These are phyloP conservation scores for Hirtodrosophila alboralis DNA, from an alignment of 2,888 invertebrate genomes.

Conservation along the genomic window DNA sequence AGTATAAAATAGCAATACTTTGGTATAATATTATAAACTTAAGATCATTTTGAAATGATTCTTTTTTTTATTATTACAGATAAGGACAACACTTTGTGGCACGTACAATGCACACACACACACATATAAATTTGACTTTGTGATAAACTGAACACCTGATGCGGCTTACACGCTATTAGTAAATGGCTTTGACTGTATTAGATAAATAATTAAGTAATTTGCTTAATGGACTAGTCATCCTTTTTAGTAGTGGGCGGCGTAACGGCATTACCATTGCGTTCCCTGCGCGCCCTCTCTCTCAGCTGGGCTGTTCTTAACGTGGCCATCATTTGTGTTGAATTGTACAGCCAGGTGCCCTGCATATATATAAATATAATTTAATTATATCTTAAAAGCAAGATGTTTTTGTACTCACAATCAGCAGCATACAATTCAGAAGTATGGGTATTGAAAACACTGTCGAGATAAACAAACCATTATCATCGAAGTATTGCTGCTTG, in stretches of 20 bases:
- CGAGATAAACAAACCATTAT: slow-evolving; percentile 96
- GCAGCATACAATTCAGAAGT: slow-evolving; percentile 94
- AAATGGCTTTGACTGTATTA: slow-evolving; percentile 1
- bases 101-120: slow-evolving; percentile 13
- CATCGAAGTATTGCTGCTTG: slow-evolving; percentile 96
- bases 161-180: slow-evolving; percentile 2
- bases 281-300: slow-evolving; percentile 87
- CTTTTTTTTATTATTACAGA: slow-evolving; percentile 30
- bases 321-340: slow-evolving; percentile 94
- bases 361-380: background rate
- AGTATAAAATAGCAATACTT: no score
- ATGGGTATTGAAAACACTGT: slow-evolving; percentile 97
- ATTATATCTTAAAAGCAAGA: background rate
- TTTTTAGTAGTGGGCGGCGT: slow-evolving; percentile 19
- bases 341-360: slow-evolving; percentile 96
- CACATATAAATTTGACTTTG: background rate
- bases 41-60: no score
- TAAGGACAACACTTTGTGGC: slow-evolving; percentile 20
- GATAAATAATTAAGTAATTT: slow-evolving; percentile 1
- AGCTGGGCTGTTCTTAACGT: slow-evolving; percentile 93
- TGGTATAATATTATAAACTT: no score
- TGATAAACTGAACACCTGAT: slow-evolving; percentile 11
- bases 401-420: slow-evolving; percentile 90
- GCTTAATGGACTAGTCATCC: slow-evolving; percentile 40
- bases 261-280: slow-evolving; percentile 54